Conservation (phyloP, 2,113 vertebrate genomes). For the Sialia sialis region DNA sequence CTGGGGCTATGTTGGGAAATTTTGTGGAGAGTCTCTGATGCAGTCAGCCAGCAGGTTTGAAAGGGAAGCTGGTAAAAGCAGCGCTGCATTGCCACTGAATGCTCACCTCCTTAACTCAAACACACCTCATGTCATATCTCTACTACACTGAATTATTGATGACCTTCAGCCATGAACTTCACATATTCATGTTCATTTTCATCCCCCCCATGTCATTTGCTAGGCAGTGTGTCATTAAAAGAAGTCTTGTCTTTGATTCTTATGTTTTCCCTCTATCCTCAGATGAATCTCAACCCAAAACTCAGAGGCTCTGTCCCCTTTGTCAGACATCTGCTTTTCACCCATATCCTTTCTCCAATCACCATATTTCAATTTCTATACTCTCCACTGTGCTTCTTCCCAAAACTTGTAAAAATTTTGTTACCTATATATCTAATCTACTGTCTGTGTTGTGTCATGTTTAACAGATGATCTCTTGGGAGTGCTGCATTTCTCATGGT, state of each 20-base stretch:
- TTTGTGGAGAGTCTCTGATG: not conserved
- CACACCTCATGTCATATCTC: rapidly evolving
- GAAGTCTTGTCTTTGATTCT: not conserved
- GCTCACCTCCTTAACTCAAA: not conserved
- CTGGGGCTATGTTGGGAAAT: not conserved
- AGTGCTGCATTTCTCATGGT: not conserved
- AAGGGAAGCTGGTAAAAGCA: not conserved
- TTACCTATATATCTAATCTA: not conserved
- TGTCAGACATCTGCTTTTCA: not conserved
- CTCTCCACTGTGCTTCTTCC: not conserved
- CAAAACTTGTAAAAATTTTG: not conserved
- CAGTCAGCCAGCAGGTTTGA: not conserved
- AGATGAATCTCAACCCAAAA: not conserved
- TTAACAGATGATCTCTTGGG: not conserved
- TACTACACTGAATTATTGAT: not conserved
- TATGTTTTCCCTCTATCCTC: not conserved
- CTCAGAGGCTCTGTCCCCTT: not conserved
- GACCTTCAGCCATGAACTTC: not conserved
- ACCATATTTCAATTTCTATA: not conserved
- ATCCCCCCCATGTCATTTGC: not conserved
- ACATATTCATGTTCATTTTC: not conserved
- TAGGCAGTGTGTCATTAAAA: not conserved
- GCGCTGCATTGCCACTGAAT: not conserved
- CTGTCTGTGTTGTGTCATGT: not conserved
- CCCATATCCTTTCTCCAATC: not conserved